Percentiles rank a stretch among this genome's conserved stretches.
Evolutionary conservation across 2,113 vertebrate genomes (phyloP).

Genomic region (Puma concolor): DNA sequence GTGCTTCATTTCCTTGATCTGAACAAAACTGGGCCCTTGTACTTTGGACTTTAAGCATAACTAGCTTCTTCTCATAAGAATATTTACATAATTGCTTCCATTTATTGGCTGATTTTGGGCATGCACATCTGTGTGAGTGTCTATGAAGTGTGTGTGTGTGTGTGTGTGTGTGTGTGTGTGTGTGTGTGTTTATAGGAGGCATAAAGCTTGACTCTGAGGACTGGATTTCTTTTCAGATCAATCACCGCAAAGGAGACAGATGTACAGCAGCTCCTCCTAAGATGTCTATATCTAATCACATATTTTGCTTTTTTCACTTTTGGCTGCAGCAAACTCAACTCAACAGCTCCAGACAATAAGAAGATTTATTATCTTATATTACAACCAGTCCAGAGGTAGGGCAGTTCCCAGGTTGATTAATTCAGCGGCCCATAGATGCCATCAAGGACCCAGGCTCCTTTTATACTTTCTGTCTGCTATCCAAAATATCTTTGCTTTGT

Average conservation of each 20-base stretch:
- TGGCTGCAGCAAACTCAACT: constrained; percentile 48
- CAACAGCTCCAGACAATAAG: constrained; percentile 39
- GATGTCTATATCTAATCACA: constrained; percentile 25
- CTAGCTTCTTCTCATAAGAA: constrained; percentile 45
- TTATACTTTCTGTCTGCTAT: neutral
- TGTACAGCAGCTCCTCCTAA: neutral
- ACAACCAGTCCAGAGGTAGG: constrained; percentile 26
- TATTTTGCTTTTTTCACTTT: constrained; percentile 41
- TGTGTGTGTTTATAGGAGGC: neutral
- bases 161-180: neutral
- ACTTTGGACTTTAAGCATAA: constrained; percentile 23
- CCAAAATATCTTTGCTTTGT: constrained; percentile 24
- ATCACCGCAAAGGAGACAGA: neutral
- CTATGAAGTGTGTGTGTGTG: neutral
- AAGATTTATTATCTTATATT: constrained; percentile 61
- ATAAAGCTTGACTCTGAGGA: constrained; percentile 40
- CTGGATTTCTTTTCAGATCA: constrained; percentile 32
- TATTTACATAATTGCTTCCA: constrained; percentile 24
- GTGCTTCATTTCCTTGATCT: constrained; percentile 62
- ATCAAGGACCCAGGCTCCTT: neutral
- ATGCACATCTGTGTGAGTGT: neutral
- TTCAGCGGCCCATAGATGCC: neutral
- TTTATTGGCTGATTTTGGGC: constrained; percentile 9
- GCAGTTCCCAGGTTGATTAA: constrained; percentile 37
- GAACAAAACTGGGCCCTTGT: constrained; percentile 56